A percentile compares a stretch with the other conserved stretches of the same genome.
Evolutionary conservation across 2,888 invertebrate genomes (phyloP).

Genomic region (Acleris cristana): DNA sequence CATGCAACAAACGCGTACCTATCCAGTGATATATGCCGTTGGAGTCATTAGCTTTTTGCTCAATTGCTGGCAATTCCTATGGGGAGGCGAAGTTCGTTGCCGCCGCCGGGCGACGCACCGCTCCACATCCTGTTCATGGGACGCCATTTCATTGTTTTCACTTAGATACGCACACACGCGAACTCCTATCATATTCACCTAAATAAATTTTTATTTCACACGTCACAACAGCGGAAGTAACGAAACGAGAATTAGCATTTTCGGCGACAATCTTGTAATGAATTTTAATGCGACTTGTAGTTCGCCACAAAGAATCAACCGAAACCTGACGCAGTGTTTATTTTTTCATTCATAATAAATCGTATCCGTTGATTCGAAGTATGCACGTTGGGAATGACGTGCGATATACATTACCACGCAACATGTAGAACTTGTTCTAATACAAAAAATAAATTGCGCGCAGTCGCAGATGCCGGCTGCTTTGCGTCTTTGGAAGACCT

Average conservation of each 20-base stretch:
- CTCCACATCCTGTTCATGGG: slow-evolving; percentile 68
- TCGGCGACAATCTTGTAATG: slow-evolving; percentile 49
- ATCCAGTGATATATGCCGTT: slow-evolving; percentile 12
- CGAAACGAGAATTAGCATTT: slow-evolving; percentile 50
- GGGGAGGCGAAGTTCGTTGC: slow-evolving; percentile 63
- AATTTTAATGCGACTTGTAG: slow-evolving; percentile 35
- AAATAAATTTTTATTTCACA: slow-evolving; percentile 55
- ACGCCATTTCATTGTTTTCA: slow-evolving; percentile 64
- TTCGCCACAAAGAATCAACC: slow-evolving; percentile 12
- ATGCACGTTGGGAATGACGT: slow-evolving; percentile 21
- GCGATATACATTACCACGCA: slow-evolving; percentile 23
- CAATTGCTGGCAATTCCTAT: slow-evolving; percentile 46
- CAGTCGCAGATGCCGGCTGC: slow-evolving; percentile 3
- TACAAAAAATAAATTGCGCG: slow-evolving; percentile 34
- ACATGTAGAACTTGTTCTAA: slow-evolving; percentile 29
- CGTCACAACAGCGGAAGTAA: slow-evolving; percentile 47
- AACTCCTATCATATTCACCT: slow-evolving; percentile 47
- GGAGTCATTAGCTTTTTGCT: slow-evolving; percentile 34
- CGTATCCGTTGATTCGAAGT: slow-evolving; percentile 22
- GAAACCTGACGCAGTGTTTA: slow-evolving; percentile 23
- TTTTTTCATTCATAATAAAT: slow-evolving; percentile 36
- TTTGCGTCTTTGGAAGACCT: slow-evolving; percentile 34
- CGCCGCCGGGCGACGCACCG: slow-evolving; percentile 71
- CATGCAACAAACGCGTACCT: neutral
- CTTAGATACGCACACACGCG: slow-evolving; percentile 46